Conservation (phyloP, 2,888 invertebrate species). For the Luffia ferchaultella region DNA sequence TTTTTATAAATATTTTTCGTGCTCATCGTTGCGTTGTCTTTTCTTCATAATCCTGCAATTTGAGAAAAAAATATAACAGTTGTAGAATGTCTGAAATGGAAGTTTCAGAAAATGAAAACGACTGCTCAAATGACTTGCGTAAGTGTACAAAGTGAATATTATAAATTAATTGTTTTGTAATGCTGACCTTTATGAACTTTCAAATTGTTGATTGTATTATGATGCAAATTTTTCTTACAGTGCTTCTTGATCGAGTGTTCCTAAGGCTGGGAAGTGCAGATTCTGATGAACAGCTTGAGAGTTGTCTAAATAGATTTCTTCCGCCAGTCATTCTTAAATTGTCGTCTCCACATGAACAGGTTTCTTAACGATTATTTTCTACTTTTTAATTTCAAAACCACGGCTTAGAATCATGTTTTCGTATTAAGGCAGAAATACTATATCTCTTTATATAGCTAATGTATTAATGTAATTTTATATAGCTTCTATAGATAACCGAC, state of each 20-base stretch:
- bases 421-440: no score
- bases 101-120: conserved; percentile 39
- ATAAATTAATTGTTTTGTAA: neutral
- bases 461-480: no score
- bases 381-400: no score
- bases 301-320: conserved; percentile 80
- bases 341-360: conserved; percentile 85
- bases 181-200: no score
- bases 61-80: no score
- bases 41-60: no score
- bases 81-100: conserved; percentile 63
- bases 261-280: conserved; percentile 88
- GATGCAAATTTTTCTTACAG: conserved; percentile 49
- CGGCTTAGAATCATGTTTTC: no score
- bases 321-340: conserved; percentile 91
- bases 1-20: no score
- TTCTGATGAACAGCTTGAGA: conserved; percentile 87
- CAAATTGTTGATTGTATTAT: conserved; percentile 11
- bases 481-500: no score
- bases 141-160: conserved; percentile 20
- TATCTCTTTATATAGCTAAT: no score
- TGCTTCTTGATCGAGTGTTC: conserved; percentile 88
- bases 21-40: no score
- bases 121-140: conserved; percentile 53
- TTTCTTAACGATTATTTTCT: no score